phyloP scores from a whole-genome alignment of 2,797 vertebrate genomes.

The Intellagama lesueurii region DNA sequence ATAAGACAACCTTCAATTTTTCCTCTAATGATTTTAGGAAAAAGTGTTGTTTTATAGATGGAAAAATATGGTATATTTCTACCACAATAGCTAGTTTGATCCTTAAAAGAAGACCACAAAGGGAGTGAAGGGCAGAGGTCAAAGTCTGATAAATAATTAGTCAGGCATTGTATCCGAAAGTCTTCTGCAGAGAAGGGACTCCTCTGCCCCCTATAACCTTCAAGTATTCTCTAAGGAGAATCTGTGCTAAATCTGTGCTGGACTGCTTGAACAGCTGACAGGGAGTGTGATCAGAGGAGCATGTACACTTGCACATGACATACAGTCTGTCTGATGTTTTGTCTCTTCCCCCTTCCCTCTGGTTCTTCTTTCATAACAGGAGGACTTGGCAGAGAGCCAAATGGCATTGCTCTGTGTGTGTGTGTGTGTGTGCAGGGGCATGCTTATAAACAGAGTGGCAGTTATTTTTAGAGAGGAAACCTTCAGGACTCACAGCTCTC shows the following conservation, averaged over 20 bases:
- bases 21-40: no score
- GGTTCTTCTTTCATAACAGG: conserved; percentile 5
- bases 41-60: no score
- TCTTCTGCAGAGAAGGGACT: background rate
- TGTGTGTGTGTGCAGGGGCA: no score
- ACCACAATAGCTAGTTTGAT: background rate
- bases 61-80: background rate
- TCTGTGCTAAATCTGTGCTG: conserved; percentile 9
- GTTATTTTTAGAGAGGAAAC: background rate
- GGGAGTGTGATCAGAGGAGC: background rate
- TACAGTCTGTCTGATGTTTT: conserved; percentile 6
- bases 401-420: background rate
- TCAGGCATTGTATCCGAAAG: background rate
- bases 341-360: background rate
- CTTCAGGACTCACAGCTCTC: conserved; percentile 93
- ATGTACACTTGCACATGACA: background rate
- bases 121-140: background rate
- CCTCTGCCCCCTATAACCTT: background rate
- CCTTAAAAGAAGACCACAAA: background rate
- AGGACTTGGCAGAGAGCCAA: background rate
- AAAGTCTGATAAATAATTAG: background rate
- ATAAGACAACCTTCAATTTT: no score
- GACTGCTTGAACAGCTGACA: background rate
- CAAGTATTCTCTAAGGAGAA: conserved; percentile 7
- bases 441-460: accelerated